Evolutionary conservation across 2,888 invertebrate genomes (phyloP).

Genomic region (Abscondita cerata): DNA sequence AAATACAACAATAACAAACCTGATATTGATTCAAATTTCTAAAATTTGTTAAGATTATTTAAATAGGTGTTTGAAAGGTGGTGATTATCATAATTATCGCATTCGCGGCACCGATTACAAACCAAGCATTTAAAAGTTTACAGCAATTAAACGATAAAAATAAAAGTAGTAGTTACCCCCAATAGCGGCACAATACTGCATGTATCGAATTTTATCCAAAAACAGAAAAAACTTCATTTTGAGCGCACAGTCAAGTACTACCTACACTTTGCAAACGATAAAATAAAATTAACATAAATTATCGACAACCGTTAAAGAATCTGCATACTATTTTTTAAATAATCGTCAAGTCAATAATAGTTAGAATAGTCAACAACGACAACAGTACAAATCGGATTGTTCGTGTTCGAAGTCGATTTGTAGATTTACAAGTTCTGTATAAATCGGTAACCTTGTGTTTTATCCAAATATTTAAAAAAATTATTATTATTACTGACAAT

Average conservation of each 20-base stretch:
- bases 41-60: too few species aligned
- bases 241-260: background rate
- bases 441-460: slow-evolving; percentile 1
- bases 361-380: background rate
- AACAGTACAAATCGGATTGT: too few species aligned
- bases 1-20: too few species aligned
- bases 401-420: background rate
- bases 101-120: too few species aligned
- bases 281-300: background rate
- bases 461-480: background rate
- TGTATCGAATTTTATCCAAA: slow-evolving; percentile 26
- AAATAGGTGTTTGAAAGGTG: too few species aligned
- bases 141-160: too few species aligned
- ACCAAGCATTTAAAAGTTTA: too few species aligned
- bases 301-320: background rate
- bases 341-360: background rate
- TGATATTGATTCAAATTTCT: too few species aligned
- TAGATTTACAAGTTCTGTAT: slow-evolving; percentile 5
- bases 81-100: too few species aligned
- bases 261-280: background rate
- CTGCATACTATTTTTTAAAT: too few species aligned
- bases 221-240: slow-evolving; percentile 18
- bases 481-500: background rate
- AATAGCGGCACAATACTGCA: slow-evolving; percentile 36
- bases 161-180: slow-evolving; percentile 31